Conservation (phyloP, 2,888 invertebrate species). For the Helleia helle region DNA sequence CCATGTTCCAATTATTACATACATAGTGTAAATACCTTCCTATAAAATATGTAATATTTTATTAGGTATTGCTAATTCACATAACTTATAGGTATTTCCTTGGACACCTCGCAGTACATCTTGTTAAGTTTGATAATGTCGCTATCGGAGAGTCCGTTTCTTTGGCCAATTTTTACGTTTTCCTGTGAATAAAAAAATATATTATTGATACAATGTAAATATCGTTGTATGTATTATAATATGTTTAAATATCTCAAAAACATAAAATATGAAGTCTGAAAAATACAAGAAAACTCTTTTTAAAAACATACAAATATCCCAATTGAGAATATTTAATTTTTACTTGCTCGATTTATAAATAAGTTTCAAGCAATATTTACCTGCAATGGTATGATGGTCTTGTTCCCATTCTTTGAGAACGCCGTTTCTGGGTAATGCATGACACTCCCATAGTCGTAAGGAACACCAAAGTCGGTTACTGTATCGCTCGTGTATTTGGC, state of each 20-base stretch:
- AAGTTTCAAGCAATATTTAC: constrained; percentile 32
- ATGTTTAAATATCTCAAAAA: too few species aligned
- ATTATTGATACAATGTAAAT: too few species aligned
- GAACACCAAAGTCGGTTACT: constrained; percentile 77
- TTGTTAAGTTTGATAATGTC: constrained; percentile 51
- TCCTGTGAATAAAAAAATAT: constrained; percentile 39
- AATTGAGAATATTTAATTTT: too few species aligned
- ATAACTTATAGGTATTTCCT: constrained; percentile 20
- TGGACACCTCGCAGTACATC: constrained; percentile 50
- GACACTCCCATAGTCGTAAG: constrained; percentile 81
- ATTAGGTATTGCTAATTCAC: constrained; percentile 13
- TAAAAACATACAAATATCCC: too few species aligned
- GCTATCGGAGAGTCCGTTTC: constrained; percentile 49
- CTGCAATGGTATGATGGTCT: constrained; percentile 76
- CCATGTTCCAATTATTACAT: neutral
- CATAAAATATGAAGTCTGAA: too few species aligned
- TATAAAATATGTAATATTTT: too few species aligned
- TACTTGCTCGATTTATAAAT: too few species aligned
- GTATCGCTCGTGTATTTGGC: constrained; percentile 77
- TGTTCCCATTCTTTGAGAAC: constrained; percentile 78
- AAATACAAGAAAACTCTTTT: constrained; percentile 1
- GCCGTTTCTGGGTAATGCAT: constrained; percentile 82
- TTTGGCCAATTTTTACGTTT: constrained; percentile 47
- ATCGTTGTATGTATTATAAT: neutral
- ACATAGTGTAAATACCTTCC: too few species aligned